Evolutionary conservation across 2,797 vertebrate genomes (phyloP), one percentile per base, ranked within the genome.

Genomic region (Cossypha dichroa): DNA sequence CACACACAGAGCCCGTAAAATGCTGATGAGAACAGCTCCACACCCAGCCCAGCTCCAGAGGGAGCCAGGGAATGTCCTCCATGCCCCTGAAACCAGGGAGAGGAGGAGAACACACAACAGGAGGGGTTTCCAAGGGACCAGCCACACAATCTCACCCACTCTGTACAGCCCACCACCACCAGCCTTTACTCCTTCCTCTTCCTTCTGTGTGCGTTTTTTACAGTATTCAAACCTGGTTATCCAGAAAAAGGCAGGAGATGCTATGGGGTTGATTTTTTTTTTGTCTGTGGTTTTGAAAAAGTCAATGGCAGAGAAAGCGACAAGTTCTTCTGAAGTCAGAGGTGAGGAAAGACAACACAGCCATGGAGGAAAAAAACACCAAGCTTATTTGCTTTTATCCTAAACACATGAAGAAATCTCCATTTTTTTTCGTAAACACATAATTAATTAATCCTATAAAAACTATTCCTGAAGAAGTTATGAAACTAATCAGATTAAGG

Each of bases 1-100:
- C 84, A 80, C 77, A 92, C n/a, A 43, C 31, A 70, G 8, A 19
- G 45, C 82, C 77, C 88, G 89, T 63, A 34, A 94, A 88, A 92
- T 40, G 77, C 40, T 54, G 58, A 70, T 43, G 72, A 60, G 77
- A 70, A 83, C 56, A 89, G 36, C 59, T 85, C 60, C 31, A 7
- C 45, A 58, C 2, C 5, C 7, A 78, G 80, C 43, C 52, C 41
- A 4, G 23, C 7, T 66, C 82, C 63, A 18, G 25, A 38, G 12
- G 49, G 48, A 54, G 36, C 17, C 36, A 23, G 43, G 38, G 23
- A 69, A 82, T 23, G 48, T 28, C 49, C 58, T 15, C 56, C 23
- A 5, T 4, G 7, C 9, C 43, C 70, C 59, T 14, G 29, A 20
- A 70, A 80, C 13, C 18, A 21, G 22, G 29, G 26, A 40, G 16